Base-by-base conservation (phyloP, 2,797 vertebrate species). In the Ciconia nigra region DNA sequence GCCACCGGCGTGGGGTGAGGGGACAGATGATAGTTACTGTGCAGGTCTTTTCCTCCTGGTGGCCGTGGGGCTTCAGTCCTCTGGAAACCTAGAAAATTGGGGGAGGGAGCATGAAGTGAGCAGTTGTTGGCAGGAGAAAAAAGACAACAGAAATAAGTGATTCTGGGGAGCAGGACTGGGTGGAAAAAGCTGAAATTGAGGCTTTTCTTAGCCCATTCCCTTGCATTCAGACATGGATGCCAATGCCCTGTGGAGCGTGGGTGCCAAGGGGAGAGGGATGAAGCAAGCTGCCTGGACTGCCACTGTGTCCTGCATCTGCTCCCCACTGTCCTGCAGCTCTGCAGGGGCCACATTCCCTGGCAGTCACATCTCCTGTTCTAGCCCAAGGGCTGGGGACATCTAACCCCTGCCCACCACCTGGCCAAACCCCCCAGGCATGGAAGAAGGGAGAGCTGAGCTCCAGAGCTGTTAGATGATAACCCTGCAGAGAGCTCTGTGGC, bases 31-130 rank as follows among this genome's bases (percentile, higher is more conserved):
- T 20, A 59, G 20, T 96, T 96, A 98, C 98, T 97, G 0, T 98
- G 97, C 35, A 98, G 96, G 18, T 98, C 98, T 65, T 97, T 97
- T 4, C 84, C 92, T 89, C 97, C 97, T 4, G 97, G 98, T 0
- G 97, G 91, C 77, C 77, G 94, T 0, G 96, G 90, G 89, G 96
- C 97, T 92, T 97, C 96, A 2, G 93, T 97, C 9, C 78, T 88
- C 95, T 97, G 97, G 81, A 98, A 97, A 94, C 95, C 98, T 98
- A 67, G 18, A 79, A 71, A 49, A 94, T 78, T 8, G 54, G 61
- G 90, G 93, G 87, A 79, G 41, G 70, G 21, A 95, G 22, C 0
- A 1, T 52, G 20, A 44, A 25, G 12, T 3, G 63, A 41, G 63
- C n/a, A 29, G 51, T 15, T 59, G 39, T 46, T 69, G 37, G 16